Percentiles rank a stretch among this genome's conserved stretches.
phyloP scores from a whole-genome alignment of 2,888 invertebrate species.

The Caenorhabditis imperialis region DNA sequence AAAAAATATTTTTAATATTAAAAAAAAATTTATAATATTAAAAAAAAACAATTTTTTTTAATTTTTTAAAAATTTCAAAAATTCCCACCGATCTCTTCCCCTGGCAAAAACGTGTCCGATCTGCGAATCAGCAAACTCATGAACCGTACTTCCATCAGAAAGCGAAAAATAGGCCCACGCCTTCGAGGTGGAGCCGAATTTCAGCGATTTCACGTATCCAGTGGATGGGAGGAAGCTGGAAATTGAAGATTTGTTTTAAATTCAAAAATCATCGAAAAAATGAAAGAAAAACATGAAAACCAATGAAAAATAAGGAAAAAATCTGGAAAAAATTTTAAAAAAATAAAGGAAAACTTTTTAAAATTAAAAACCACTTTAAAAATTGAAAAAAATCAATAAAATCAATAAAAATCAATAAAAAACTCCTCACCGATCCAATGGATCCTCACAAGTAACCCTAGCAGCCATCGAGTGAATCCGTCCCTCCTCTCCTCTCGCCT shows the following conservation, averaged over 20 bases:
- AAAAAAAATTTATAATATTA: too few relatives aligned
- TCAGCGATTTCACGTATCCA: slow-evolving; percentile 89
- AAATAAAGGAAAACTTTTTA: too few relatives aligned
- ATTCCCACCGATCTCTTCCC: slow-evolving; percentile 96
- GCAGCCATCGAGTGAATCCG: slow-evolving; percentile 84
- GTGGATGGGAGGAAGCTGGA: slow-evolving; percentile 81
- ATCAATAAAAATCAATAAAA: too few relatives aligned
- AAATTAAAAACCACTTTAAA: too few relatives aligned
- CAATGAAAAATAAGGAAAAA: too few relatives aligned
- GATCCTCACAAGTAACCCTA: slow-evolving; percentile 92
- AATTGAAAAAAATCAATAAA: too few relatives aligned
- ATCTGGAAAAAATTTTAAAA: too few relatives aligned
- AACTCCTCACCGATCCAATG: slow-evolving; percentile 18
- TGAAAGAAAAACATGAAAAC: neutral
- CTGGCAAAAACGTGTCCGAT: slow-evolving; percentile 99
- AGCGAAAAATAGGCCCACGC: slow-evolving; percentile 99
- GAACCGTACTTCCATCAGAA: slow-evolving; percentile 94
- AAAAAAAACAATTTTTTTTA: too few relatives aligned
- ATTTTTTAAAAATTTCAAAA: too few relatives aligned
- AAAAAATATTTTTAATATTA: too few relatives aligned
- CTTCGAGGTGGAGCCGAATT: slow-evolving; percentile 97
- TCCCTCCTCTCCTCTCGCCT: slow-evolving; percentile 7
- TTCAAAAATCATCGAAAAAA: neutral
- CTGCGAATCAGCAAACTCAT: slow-evolving; percentile 99
- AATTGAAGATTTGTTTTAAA: too few relatives aligned